phyloP scores from a whole-genome alignment of 1,140 invertebrate genomes.

The Drosophila pallidifrons region DNA sequence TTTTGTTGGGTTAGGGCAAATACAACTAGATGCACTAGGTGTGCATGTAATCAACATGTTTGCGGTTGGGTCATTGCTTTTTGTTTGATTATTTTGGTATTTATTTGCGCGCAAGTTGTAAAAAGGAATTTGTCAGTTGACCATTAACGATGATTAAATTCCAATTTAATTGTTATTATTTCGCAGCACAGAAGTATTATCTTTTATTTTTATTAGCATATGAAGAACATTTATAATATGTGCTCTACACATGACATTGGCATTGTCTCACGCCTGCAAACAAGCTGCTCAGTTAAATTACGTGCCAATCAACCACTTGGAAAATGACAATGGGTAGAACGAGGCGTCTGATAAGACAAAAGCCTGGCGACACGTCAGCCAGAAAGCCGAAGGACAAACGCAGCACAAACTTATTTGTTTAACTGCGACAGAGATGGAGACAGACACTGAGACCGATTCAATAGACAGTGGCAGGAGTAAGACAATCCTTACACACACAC shows the following conservation, averaged over 20 bases:
- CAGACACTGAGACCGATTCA: constrained; percentile 31
- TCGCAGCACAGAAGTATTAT: background rate
- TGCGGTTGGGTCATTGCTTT: constrained; percentile 69
- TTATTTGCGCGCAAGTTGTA: constrained; percentile 25
- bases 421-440: constrained; percentile 46
- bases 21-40: constrained; percentile 35
- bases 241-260: too few species aligned
- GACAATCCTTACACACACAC: constrained; percentile 42
- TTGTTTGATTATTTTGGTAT: constrained; percentile 70
- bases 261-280: too few species aligned
- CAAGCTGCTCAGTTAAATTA: constrained; percentile 69
- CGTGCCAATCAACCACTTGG: constrained; percentile 81
- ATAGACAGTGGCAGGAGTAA: constrained; percentile 30
- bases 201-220: too few species aligned
- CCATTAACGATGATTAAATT: constrained; percentile 56
- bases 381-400: constrained; percentile 40
- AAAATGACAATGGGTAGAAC: constrained; percentile 70
- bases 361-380: constrained; percentile 45
- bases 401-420: constrained; percentile 74
- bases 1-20: constrained; percentile 21
- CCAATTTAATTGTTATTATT: constrained; percentile 31
- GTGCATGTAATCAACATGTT: constrained; percentile 76
- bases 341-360: constrained; percentile 64
- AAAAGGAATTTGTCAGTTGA: constrained; percentile 42
- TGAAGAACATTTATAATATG: too few species aligned